Evolutionary conservation across 2,888 invertebrate species (phyloP), one percentile per base, ranked within the genome.

Genomic region (Amphimallon solstitiale): DNA sequence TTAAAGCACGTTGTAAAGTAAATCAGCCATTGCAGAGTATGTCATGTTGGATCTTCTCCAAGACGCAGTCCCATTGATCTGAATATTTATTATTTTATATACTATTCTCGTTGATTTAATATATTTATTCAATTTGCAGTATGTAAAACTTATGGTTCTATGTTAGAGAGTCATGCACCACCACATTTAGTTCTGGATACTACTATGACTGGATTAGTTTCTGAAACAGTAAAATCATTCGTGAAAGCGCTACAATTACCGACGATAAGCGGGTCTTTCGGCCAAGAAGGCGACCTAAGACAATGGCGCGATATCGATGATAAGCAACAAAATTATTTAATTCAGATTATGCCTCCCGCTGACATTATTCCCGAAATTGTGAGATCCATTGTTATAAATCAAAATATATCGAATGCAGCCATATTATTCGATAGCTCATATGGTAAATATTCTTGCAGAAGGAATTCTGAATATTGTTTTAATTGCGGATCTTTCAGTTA

Each of bases 351-450:
- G 84, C 94, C 95, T 0, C 95, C 95, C 0, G 91, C 92, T 0
- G 95, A 95, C 77, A 84, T 94, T 29, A 88, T 95, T 69, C 92
- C 95, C 0, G 92, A 94, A 80, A 89, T 92, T 0, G 88, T 97
- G 0, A 85, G 94, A 63, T 91, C 93, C 46, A 89, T 97, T 72
- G 92, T 94, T 2, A 85, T 88, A 0, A 87, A 89, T 70, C 91
- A 95, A 82, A 94, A 95, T 77, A 93, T 97, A 63, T 93, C 93
- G 2, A 95, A 95, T 78, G 95, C 95, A 10, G 97, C 94, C 4
- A 93, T 98, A 52, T 86, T 98, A 48, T 97, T 93, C 79, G 97
- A 98, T 76, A 89, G 92, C 19, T 89, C 90, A 38, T 96, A 95
- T 78, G 90, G 93, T 93, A 72, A 70, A 21, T 59, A 45, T 15